Conservation (phyloP, 2,888 invertebrate genomes). For the Troides oblongomaculatus region DNA sequence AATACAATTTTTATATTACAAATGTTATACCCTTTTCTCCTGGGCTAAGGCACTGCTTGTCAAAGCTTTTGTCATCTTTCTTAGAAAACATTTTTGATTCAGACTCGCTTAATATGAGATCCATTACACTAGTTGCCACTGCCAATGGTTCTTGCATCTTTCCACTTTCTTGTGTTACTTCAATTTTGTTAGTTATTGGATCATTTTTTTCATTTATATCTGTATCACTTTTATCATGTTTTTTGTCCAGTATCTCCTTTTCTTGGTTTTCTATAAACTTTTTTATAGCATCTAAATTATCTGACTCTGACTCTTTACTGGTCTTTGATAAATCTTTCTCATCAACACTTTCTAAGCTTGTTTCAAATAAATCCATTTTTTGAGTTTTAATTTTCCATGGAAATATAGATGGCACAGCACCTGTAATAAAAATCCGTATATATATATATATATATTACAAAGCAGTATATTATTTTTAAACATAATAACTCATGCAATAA, state of each 20-base stretch:
- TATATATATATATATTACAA: slow-evolving; percentile 6
- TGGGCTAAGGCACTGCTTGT: slow-evolving; percentile 39
- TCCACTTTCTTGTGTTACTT: slow-evolving; percentile 29
- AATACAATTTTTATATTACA: neutral
- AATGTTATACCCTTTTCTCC: slow-evolving; percentile 47
- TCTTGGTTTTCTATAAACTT: slow-evolving; percentile 65
- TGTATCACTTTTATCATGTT: slow-evolving; percentile 24
- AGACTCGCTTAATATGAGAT: slow-evolving; percentile 59
- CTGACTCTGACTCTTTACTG: slow-evolving; percentile 55
- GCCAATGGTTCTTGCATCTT: slow-evolving; percentile 43
- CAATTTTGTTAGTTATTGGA: slow-evolving; percentile 26
- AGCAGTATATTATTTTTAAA: neutral
- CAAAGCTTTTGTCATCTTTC: slow-evolving; percentile 35
- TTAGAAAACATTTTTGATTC: slow-evolving; percentile 49
- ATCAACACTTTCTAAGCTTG: slow-evolving; percentile 14
- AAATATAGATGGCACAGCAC: slow-evolving; percentile 87
- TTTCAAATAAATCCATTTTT: slow-evolving; percentile 35
- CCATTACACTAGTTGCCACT: slow-evolving; percentile 58
- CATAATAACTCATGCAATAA: slow-evolving; percentile 21
- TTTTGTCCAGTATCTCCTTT: slow-evolving; percentile 45
- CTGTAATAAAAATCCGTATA: slow-evolving; percentile 51
- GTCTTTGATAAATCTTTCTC: slow-evolving; percentile 34
- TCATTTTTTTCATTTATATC: slow-evolving; percentile 7
- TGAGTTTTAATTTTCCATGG: slow-evolving; percentile 69
- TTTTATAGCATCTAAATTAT: slow-evolving; percentile 67